These are phyloP conservation scores for Microcebus jonahi DNA, from an alignment of 2,113 vertebrate species.

Conservation along the genomic window DNA sequence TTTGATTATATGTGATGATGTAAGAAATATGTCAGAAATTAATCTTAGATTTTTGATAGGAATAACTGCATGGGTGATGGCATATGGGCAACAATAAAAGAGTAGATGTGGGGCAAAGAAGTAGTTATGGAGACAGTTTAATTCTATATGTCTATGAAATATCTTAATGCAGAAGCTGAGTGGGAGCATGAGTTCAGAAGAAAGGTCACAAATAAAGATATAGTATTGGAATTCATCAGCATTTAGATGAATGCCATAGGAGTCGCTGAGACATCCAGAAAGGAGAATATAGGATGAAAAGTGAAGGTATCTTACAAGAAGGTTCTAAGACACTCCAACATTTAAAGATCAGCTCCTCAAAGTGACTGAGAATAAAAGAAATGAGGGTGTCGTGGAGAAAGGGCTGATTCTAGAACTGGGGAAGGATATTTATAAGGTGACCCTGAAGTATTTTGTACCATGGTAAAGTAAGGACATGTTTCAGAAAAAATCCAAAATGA, in stretches of 20 bases:
- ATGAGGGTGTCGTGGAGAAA: background rate
- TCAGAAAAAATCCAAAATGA: background rate
- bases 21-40: background rate
- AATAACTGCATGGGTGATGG: background rate
- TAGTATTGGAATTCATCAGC: background rate
- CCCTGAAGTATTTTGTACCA: background rate
- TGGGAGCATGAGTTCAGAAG: background rate
- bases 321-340: background rate
- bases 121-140: background rate
- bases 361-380: background rate
- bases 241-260: background rate
- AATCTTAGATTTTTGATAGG: background rate
- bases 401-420: background rate
- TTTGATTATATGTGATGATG: background rate
- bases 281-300: background rate
- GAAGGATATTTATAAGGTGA: background rate
- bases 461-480: background rate
- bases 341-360: background rate
- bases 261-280: background rate
- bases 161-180: background rate
- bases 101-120: background rate
- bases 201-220: background rate
- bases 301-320: background rate
- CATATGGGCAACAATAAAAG: background rate
- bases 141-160: background rate